Evolutionary conservation across 2,888 invertebrate genomes (phyloP).

Genomic region (Oeneis ivallda): DNA sequence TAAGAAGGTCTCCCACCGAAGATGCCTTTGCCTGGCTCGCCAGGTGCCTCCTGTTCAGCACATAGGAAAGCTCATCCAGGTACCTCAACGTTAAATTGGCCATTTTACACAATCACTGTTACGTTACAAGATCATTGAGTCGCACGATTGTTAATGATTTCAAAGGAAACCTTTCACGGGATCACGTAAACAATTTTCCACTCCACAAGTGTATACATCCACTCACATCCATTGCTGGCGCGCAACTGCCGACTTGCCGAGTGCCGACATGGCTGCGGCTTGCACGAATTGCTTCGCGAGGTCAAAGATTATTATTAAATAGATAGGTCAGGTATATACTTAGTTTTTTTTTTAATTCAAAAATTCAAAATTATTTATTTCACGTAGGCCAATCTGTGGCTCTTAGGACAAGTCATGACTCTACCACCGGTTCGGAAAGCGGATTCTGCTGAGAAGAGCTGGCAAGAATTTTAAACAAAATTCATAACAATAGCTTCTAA

Average conservation of each 20-base stretch:
- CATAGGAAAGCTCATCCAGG: conserved; percentile 78
- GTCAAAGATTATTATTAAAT: conserved; percentile 44
- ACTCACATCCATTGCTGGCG: conserved; percentile 51
- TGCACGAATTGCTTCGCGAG: conserved; percentile 37
- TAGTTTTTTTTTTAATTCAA: not conserved
- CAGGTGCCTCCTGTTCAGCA: conserved; percentile 70
- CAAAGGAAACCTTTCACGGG: conserved; percentile 37
- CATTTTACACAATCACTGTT: conserved; percentile 50
- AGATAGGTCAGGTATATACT: conserved; percentile 23
- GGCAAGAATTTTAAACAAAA: too few relatives aligned
- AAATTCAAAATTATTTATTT: too few relatives aligned
- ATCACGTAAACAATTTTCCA: conserved; percentile 57
- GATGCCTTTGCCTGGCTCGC: conserved; percentile 73
- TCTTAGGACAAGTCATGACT: too few relatives aligned
- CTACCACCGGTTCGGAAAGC: too few relatives aligned
- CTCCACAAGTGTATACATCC: conserved; percentile 41
- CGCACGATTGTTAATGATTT: conserved; percentile 32
- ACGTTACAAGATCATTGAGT: conserved; percentile 30
- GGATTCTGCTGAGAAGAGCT: too few relatives aligned
- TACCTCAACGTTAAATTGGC: conserved; percentile 75
- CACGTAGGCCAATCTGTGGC: too few relatives aligned
- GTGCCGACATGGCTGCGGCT: not conserved
- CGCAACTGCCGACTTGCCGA: conserved; percentile 52
- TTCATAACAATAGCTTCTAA: not conserved
- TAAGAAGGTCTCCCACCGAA: conserved; percentile 76